phyloP scores from a whole-genome alignment of 37 sponge, comb jelly and placozoan genomes.

The Mnemiopsis leidyi region DNA sequence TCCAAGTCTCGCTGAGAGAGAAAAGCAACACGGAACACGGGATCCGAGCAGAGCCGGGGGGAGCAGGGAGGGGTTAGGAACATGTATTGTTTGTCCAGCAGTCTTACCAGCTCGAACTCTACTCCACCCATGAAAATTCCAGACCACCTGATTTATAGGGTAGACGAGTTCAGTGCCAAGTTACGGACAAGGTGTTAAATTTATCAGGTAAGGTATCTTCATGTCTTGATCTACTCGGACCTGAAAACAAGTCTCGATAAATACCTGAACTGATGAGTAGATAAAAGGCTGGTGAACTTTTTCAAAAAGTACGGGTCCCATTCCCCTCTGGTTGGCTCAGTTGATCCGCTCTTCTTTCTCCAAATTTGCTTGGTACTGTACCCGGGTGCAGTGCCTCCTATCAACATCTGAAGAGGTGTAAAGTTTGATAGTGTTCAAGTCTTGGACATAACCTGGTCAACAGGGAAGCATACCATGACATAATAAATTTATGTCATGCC shows the following conservation, averaged over 20 bases:
- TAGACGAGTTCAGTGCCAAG: too few species aligned
- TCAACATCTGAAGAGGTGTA: background rate
- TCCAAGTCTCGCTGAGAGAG: background rate
- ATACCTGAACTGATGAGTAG: conserved; percentile 12
- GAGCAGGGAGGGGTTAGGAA: conserved; percentile 47
- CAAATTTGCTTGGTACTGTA: conserved; percentile 3
- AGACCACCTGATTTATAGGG: conserved; percentile 47
- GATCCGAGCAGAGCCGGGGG: conserved; percentile 21
- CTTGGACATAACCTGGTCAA: too few species aligned
- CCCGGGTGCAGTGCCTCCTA: conserved; percentile 35
- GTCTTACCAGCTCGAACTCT: conserved; percentile 27
- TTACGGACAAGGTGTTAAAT: too few species aligned
- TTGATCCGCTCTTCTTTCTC: background rate
- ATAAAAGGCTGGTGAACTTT: background rate
- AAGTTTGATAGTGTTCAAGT: too few species aligned
- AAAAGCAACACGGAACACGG: conserved; percentile 21
- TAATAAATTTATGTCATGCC: too few species aligned
- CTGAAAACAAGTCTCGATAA: too few species aligned
- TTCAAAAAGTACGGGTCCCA: background rate
- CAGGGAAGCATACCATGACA: background rate
- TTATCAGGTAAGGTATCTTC: too few species aligned
- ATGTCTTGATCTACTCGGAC: too few species aligned
- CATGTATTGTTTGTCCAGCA: conserved; percentile 4
- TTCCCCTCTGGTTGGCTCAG: background rate
- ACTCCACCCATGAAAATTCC: conserved; percentile 18